Base-by-base conservation (phyloP, 2,888 invertebrate genomes). In the Drosophila ezoana region DNA sequence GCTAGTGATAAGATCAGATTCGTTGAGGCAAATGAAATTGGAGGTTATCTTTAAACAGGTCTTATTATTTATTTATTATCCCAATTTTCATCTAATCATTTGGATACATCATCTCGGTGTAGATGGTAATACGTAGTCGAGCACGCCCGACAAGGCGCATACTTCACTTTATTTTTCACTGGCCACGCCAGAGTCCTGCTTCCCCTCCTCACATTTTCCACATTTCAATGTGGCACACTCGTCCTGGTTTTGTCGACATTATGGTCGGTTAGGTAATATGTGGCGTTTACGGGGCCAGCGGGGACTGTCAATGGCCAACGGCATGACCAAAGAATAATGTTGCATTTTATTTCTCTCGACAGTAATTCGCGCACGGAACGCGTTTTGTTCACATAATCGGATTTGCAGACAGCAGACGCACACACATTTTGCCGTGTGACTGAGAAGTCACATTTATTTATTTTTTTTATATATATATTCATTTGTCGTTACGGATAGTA, bases 301-400 rank as follows among this genome's bases (percentile, higher is more conserved):
- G 49, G 47, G 13, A 61, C 53, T 62, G 75, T 68, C 70, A 81
- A 84, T 78, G 72, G 82, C 75, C 72, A 85, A 65, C 73, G 66
- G 57, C 67, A 59, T 62, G 72, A 58, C 63, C 44, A 63, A 84
- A 87, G 85, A 84, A 84, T 89, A 84, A 84, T 89, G 84, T 87
- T 87, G 81, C 84, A 87, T 89, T 84, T 89, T 73, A 84, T 84
- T 75, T 81, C 87, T 79, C 79, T 69, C 74, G 85, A 81, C 87
- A 75, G 87, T 87, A 85, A 85, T 89, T 85, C 87, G 86, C 81
- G 85, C 71, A 63, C 72, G 75, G 72, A 79, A 68, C 69, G 81
- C 85, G 74, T 76, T 84, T 84, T 79, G 76, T 67, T 76, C 82
- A 68, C 79, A 79, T 89, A 85, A 89, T 89, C 85, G 87, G 87